Base-by-base conservation (phyloP, 2,797 vertebrate species). In the Rhinatrema bivittatum region DNA sequence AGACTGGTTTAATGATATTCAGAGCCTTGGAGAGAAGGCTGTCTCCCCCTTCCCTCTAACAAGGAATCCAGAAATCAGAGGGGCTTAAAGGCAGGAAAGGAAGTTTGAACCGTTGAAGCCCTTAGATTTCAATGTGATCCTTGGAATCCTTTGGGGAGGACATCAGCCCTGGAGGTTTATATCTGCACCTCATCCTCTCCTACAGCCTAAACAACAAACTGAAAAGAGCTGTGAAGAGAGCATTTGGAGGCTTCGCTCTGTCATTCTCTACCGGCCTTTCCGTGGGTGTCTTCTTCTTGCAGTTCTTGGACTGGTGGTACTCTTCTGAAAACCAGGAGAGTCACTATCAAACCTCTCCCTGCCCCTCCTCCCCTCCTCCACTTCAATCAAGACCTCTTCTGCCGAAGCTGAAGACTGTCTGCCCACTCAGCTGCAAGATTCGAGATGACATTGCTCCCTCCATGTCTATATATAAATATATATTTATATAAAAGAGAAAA, bases 251-350 rank as follows among this genome's bases (percentile, higher is more conserved):
- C 3, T 20, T 81, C 3, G 88, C 91, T 12, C 28, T 91, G 29
- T 90, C 91, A 28, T 74, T 98, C 11, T 98, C 93, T 41, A 85
- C 82, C 1, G 79, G 87, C 19, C 80, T 99, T 11, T 96, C 94
- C 0, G 13, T 97, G 40, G 83, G 91, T 0, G 79, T 98, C 5
- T 99, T 99, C 63, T 94, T 98, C 78, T 79, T 99, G n/a, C 96
- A 98, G 82, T 99, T 99, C 64, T 80, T 99, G 49, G 94, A 97
- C 25, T 97, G 94, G 93, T 98, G 93, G 93, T 95, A 94, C 59
- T 97, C 94, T 1, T 81, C 90, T 0, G 95, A 97, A 38, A 93
- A 95, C 75, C 90, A 89, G 53, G 87, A 76, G 68, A 68, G n/a
- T n/a, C n/a, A n/a, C 85, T 0, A 63, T 89, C 38, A 92, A 92